phyloP scores from a whole-genome alignment of 2,113 vertebrate genomes.

The Rostratula benghalensis region DNA sequence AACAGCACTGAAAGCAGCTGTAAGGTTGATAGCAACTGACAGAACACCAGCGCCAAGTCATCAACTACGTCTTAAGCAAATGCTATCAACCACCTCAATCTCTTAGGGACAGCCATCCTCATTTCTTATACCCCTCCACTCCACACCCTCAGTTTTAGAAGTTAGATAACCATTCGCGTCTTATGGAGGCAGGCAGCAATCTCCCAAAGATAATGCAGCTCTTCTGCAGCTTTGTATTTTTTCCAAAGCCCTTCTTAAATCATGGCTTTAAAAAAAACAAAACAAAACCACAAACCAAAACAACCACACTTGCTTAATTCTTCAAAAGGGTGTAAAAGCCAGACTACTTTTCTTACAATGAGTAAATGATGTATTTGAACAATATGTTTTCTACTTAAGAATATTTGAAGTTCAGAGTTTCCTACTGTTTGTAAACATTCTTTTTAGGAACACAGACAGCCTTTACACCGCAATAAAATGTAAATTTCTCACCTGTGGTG shows the following conservation, averaged over 20 bases:
- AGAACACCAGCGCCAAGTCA: background rate
- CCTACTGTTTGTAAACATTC: background rate
- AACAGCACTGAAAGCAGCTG: background rate
- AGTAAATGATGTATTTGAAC: background rate
- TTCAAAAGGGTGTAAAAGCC: background rate
- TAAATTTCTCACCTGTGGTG: background rate
- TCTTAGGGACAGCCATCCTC: background rate
- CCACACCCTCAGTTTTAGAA: background rate
- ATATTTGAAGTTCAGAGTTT: background rate
- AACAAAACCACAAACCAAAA: background rate
- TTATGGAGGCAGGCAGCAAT: background rate
- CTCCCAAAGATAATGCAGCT: accelerated
- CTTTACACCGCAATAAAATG: background rate
- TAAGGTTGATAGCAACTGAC: background rate
- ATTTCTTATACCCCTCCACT: background rate
- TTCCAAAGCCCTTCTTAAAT: background rate
- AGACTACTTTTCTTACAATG: background rate
- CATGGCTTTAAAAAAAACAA: background rate
- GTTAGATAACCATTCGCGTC: background rate
- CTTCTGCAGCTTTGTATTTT: background rate
- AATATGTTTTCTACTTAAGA: background rate
- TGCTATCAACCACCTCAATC: background rate
- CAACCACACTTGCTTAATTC: background rate
- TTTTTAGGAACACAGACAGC: background rate
- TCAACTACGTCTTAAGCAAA: background rate